Conservation (phyloP, 2,797 vertebrate genomes). For the Craterocephalus amniculus region DNA sequence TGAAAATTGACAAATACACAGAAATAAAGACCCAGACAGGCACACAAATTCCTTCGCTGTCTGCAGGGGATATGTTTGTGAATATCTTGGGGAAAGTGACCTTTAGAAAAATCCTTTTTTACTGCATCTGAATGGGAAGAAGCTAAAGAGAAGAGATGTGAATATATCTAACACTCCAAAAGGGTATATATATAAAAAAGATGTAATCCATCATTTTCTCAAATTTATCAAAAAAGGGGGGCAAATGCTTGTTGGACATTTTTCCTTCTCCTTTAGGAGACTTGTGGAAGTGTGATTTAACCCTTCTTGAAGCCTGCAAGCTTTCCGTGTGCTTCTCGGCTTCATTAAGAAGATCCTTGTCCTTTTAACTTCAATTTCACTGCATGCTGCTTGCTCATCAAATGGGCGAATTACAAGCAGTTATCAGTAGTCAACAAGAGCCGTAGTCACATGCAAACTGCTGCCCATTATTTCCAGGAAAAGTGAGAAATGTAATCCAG, state of each 20-base stretch:
- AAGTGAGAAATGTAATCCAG: constrained; percentile 34
- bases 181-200: constrained; percentile 29
- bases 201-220: constrained; percentile 35
- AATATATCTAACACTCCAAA: not conserved
- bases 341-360: constrained; percentile 70
- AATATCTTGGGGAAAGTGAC: constrained; percentile 49
- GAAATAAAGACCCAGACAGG: constrained; percentile 21
- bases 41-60: constrained; percentile 29
- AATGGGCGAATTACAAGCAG: constrained; percentile 70
- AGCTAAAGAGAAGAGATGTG: constrained; percentile 23
- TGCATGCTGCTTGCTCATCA: constrained; percentile 67
- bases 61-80: constrained; percentile 21
- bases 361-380: constrained; percentile 66
- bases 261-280: constrained; percentile 49
- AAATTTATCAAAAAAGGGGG: not conserved
- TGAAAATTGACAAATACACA: constrained; percentile 28
- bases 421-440: constrained; percentile 68
- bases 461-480: constrained; percentile 20
- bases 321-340: constrained; percentile 72
- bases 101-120: constrained; percentile 52
- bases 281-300: constrained; percentile 59
- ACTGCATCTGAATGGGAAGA: constrained; percentile 26
- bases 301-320: constrained; percentile 62
- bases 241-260: constrained; percentile 7
- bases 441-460: constrained; percentile 27